These are phyloP conservation scores for Tetramorium bicarinatum DNA, from an alignment of 2,888 invertebrate genomes.

Conservation along the genomic window DNA sequence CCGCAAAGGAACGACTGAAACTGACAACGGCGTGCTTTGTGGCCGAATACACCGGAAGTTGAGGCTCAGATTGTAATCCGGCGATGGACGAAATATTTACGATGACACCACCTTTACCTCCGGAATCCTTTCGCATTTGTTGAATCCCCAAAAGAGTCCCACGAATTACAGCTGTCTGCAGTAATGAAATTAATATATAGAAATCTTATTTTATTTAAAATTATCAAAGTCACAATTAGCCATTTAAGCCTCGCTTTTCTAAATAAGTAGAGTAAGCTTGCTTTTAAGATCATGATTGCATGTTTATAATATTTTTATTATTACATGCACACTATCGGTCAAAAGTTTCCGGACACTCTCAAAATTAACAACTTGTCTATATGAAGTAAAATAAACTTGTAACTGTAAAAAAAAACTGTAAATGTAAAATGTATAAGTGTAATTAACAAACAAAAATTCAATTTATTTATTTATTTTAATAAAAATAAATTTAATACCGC, in stretches of 20 bases:
- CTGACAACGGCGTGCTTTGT: slow-evolving; percentile 87
- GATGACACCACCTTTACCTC: slow-evolving; percentile 88
- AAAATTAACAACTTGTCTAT: too few relatives aligned
- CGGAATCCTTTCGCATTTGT: slow-evolving; percentile 86
- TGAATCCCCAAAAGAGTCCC: slow-evolving; percentile 86
- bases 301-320: neutral
- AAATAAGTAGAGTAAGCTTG: neutral
- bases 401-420: too few relatives aligned
- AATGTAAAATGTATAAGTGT: too few relatives aligned
- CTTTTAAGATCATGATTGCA: neutral
- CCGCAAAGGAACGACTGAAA: slow-evolving; percentile 83
- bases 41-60: slow-evolving; percentile 88
- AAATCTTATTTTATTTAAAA: neutral
- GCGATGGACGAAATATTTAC: slow-evolving; percentile 90
- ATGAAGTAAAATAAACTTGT: too few relatives aligned
- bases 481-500: too few relatives aligned
- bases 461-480: too few relatives aligned
- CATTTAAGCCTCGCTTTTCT: neutral
- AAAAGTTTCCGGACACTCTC: too few relatives aligned
- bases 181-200: slow-evolving; percentile 29
- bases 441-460: too few relatives aligned
- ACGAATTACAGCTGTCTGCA: slow-evolving; percentile 85
- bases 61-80: slow-evolving; percentile 87
- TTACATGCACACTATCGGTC: neutral
- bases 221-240: neutral